These are phyloP conservation scores for Ascaphus truei DNA, from an alignment of 2,113 vertebrate species.

Conservation along the genomic window DNA sequence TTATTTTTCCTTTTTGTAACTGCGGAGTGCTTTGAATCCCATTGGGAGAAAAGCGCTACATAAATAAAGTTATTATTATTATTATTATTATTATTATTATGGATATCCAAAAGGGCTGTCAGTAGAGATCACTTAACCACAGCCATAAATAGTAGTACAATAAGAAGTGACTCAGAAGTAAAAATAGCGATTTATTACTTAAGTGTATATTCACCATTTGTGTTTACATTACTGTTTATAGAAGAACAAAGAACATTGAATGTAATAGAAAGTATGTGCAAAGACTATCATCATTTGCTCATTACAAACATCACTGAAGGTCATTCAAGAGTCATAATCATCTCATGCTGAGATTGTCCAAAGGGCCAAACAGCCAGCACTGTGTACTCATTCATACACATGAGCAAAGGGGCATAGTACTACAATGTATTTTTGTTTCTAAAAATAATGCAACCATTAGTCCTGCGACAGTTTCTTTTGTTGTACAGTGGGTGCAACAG, in stretches of 20 bases:
- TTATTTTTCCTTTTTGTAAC: too few relatives aligned
- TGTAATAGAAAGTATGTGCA: not conserved
- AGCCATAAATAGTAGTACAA: too few relatives aligned
- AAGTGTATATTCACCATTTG: too few relatives aligned
- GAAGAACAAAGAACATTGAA: not conserved
- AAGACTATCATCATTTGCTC: not conserved
- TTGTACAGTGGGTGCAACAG: not conserved
- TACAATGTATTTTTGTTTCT: not conserved
- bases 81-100: too few relatives aligned
- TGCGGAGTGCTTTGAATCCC: too few relatives aligned
- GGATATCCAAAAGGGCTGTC: too few relatives aligned
- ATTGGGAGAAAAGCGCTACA: too few relatives aligned
- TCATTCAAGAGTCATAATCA: constrained; percentile 7
- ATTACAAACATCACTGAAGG: not conserved
- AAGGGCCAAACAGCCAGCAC: not conserved
- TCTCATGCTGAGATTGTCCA: constrained; percentile 2
- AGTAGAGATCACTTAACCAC: too few relatives aligned
- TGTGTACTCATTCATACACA: not conserved
- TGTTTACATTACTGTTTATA: not conserved
- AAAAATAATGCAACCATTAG: not conserved
- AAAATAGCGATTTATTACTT: too few relatives aligned
- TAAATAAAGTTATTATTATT: too few relatives aligned
- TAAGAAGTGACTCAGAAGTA: too few relatives aligned
- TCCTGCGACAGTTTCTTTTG: not conserved
- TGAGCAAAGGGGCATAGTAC: not conserved